Evolutionary conservation across 2,888 invertebrate species (phyloP).

Genomic region (Micoletzkya japonica): DNA sequence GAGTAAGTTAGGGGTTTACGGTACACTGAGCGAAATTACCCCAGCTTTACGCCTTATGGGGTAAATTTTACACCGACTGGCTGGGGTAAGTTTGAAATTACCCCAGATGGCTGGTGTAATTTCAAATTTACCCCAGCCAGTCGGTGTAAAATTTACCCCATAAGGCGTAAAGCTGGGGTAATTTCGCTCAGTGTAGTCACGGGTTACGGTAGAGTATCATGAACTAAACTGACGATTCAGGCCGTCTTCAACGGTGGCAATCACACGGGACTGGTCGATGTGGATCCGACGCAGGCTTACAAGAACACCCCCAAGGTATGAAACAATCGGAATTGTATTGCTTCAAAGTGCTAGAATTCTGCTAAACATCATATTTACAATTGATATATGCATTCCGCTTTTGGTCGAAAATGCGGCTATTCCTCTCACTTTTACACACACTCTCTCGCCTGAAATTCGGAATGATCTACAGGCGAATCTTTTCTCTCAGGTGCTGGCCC

Average conservation of each 20-base stretch:
- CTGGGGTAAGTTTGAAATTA: too few relatives aligned
- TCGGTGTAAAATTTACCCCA: not conserved
- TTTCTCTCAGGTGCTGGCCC: slow-evolving; percentile 43
- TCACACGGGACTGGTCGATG: slow-evolving; percentile 61
- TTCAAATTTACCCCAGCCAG: not conserved
- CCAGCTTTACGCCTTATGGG: too few relatives aligned
- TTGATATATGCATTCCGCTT: not conserved
- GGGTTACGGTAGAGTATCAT: not conserved
- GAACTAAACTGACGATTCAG: slow-evolving; percentile 32
- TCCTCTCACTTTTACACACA: not conserved
- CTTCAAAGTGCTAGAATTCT: too few relatives aligned
- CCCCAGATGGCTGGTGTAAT: not conserved
- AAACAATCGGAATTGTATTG: too few relatives aligned
- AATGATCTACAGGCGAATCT: not conserved
- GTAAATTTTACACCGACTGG: too few relatives aligned
- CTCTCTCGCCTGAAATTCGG: not conserved
- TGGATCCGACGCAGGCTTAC: slow-evolving; percentile 60
- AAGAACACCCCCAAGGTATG: slow-evolving; percentile 60
- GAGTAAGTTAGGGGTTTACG: slow-evolving; percentile 29
- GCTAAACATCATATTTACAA: not conserved
- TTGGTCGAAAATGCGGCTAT: not conserved
- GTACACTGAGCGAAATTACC: too few relatives aligned
- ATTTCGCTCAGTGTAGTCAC: not conserved
- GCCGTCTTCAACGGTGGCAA: slow-evolving; percentile 64
- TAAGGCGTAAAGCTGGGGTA: too few relatives aligned